Base-by-base conservation (phyloP, 2,888 invertebrate species). In the Homarus gammarus region DNA sequence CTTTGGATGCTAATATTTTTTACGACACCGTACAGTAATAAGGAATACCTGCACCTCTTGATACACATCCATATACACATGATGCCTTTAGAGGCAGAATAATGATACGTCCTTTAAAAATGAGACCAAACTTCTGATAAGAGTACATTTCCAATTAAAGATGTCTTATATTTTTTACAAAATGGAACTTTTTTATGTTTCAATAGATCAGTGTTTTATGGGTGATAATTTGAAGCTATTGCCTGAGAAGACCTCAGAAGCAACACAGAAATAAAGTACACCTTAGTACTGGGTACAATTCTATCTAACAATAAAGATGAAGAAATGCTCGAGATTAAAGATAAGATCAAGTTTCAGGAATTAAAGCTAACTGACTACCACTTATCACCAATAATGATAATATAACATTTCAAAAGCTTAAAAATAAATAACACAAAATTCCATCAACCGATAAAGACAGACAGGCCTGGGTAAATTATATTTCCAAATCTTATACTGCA, bases 301-400 rank as follows among this genome's bases (percentile, higher is more conserved):
- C 5, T 56, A 56, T 56, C 22, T 18, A 12, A 56, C 22, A 18
- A 18, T 56, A 12, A 18, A 5, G 56, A 22, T 18, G 22, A 18
- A 22, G 22, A 15, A 56, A 56, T 22, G 5, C 22, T 18, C 3
- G 22, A 56, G 22, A 12, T 18, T 18, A 22, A 5, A 56, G 5
- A 18, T 5, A 3, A 5, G 1, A 5, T 56, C 22, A 5, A 1
- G 22, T 56, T 56, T 22, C 12, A 56, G 56, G 22, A 56, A 56
- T 56, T 56, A 56, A 56, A 56, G 56, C 56, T 56, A 56, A 56
- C 15, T 56, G 56, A 56, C 56, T 56, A 56, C 22, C 56, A 56
- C 0, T 56, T 12, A 56, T 56, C 22, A 49, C 44, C 44, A 49
- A 49, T 49, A n/a, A 56, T 22, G 12, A 49, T 49, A n/a, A 56